Percentiles rank a stretch among this genome's conserved stretches.
phyloP scores from a whole-genome alignment of 2,113 vertebrate genomes.

The Tor tambroides region DNA sequence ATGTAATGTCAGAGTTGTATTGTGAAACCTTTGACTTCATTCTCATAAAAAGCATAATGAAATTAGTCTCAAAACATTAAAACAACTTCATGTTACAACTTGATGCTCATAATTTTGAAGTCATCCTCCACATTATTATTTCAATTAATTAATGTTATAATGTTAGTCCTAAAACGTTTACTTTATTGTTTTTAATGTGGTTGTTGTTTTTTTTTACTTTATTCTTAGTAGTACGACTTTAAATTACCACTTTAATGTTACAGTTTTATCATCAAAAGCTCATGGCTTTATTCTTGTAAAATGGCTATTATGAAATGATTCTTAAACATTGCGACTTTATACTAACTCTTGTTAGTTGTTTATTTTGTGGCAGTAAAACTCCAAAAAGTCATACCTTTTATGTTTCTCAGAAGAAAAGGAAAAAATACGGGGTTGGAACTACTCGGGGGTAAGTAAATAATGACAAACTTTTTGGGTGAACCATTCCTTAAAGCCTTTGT shows the following conservation, averaged over 20 bases:
- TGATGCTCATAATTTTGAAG: background rate
- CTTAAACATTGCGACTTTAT: background rate
- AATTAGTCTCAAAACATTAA: background rate
- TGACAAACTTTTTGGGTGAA: background rate
- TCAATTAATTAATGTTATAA: background rate
- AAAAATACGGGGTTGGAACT: background rate
- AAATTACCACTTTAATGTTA: background rate
- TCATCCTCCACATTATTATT: background rate
- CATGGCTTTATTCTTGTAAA: background rate
- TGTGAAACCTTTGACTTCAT: background rate
- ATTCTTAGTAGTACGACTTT: background rate
- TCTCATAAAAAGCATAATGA: background rate
- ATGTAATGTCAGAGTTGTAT: background rate
- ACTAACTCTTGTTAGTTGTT: too few relatives aligned
- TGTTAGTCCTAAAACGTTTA: background rate
- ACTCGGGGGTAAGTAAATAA: background rate
- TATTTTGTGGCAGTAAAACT: background rate
- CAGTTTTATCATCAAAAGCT: background rate
- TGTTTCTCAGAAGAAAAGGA: background rate
- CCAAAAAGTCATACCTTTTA: background rate
- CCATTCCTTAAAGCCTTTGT: background rate
- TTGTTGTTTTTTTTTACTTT: background rate
- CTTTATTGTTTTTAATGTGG: background rate
- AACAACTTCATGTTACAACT: background rate
- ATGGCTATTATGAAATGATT: background rate